phyloP scores from a whole-genome alignment of 2,888 invertebrate genomes.

The Therioaphis trifolii region DNA sequence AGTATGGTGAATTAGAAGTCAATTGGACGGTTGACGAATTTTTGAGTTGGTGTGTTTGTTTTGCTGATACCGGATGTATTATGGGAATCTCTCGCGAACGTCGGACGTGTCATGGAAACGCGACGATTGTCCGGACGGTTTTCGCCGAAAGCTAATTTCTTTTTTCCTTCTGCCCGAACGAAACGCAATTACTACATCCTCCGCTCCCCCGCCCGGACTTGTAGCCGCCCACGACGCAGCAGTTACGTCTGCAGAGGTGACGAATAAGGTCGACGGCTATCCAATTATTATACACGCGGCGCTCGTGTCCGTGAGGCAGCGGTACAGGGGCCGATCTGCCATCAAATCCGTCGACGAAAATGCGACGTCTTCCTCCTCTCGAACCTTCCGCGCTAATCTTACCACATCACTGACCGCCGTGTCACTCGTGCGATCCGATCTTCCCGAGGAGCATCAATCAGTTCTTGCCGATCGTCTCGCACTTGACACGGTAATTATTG shows the following conservation, averaged over 20 bases:
- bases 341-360: slow-evolving; percentile 12
- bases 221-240: neutral
- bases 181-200: too few species aligned
- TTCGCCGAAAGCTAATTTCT: too few species aligned
- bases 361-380: neutral
- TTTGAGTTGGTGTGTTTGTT: too few species aligned
- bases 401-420: neutral
- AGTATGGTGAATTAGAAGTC: too few species aligned
- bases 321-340: neutral
- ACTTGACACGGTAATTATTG: too few species aligned
- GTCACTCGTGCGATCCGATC: neutral
- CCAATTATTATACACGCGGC: slow-evolving; percentile 4
- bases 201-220: too few species aligned
- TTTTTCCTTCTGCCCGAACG: too few species aligned
- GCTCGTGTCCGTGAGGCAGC: neutral
- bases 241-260: neutral
- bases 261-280: slow-evolving; percentile 38
- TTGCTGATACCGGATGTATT: too few species aligned
- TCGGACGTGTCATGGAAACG: too few species aligned
- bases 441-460: neutral
- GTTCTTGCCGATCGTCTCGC: neutral
- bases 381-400: neutral
- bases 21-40: too few species aligned
- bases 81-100: too few species aligned
- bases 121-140: too few species aligned